Percentiles rank a stretch among this genome's conserved stretches.
These are phyloP conservation scores for Spilosoma lubricipeda DNA, from an alignment of 2,888 invertebrate species.

Conservation along the genomic window DNA sequence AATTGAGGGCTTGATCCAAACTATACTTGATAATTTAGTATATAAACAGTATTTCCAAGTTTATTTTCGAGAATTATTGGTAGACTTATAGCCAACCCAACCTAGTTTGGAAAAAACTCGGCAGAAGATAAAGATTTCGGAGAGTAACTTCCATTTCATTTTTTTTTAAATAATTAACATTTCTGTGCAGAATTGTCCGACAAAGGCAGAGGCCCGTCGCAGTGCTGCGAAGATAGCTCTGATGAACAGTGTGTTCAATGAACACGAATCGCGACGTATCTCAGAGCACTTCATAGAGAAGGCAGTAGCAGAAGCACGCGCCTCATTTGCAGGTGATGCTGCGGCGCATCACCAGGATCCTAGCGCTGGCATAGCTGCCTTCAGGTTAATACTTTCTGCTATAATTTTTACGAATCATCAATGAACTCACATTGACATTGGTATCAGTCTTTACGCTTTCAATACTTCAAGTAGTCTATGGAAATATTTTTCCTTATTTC, in stretches of 20 bases:
- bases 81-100: too few species aligned
- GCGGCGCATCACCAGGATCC: slow-evolving; percentile 88
- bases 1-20: too few species aligned
- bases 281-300: slow-evolving; percentile 98
- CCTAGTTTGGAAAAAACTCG: too few species aligned
- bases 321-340: slow-evolving; percentile 91
- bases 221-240: slow-evolving; percentile 98
- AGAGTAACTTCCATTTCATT: too few species aligned
- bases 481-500: not conserved
- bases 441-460: not conserved
- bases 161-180: too few species aligned
- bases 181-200: slow-evolving; percentile 92
- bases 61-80: too few species aligned
- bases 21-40: too few species aligned
- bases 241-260: slow-evolving; percentile 99
- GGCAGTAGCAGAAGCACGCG: slow-evolving; percentile 96
- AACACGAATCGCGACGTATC: slow-evolving; percentile 96
- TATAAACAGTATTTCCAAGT: too few species aligned
- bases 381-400: slow-evolving; percentile 76
- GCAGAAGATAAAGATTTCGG: too few species aligned
- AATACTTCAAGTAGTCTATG: not conserved
- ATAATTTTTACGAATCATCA: not conserved
- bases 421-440: not conserved
- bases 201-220: slow-evolving; percentile 97
- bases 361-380: slow-evolving; percentile 90